Evolutionary conservation across 2,797 vertebrate genomes (phyloP), one percentile per base, ranked within the genome.

Genomic region (Miichthys miiuy): DNA sequence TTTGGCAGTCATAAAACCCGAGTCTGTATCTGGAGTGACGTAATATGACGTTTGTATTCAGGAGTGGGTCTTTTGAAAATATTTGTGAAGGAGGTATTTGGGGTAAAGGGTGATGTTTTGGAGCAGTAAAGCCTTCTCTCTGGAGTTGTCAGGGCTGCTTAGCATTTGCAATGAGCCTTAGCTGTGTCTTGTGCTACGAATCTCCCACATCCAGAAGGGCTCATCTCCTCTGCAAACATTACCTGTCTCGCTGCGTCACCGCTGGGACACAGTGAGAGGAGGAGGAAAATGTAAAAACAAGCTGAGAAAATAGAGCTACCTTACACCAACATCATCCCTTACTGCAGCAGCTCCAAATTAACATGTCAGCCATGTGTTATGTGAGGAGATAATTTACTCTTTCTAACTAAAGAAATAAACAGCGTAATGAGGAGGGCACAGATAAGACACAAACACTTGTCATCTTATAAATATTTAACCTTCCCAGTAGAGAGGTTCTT

Each of bases 391-490:
- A 85, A 90, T 90, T 87, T 87, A 90, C 79, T 85, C 63, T 84
- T 81, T 83, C 70, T 60, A 85, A 80, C 82, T 78, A 81, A 91
- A 88, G 81, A 80, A 93, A 93, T 89, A 88, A 91, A 89, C 87
- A 88, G 58, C 6, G 48, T 92, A 90, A 92, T 86, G 85, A 91
- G 81, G 69, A 82, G 77, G 61, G 78, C 68, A 74, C 65, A 62
- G 80, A 90, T 86, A 90, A 87, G 84, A 91, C 77, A 83, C 78
- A 89, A 90, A 89, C 89, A 91, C 83, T 89, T 89, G 89, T 92
- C 91, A 89, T 87, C 88, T 86, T 88, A 90, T 93, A 84, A 90
- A 94, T 91, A 93, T 94, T 93, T 93, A 90, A 93, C 83, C 85
- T 86, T 86, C 75, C 86, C 85, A 46, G 72, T 20, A 61, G 86